A percentile compares a stretch with the other conserved stretches of the same genome.
phyloP scores from a whole-genome alignment of 2,888 invertebrate genomes.

The Julus scanicus region DNA sequence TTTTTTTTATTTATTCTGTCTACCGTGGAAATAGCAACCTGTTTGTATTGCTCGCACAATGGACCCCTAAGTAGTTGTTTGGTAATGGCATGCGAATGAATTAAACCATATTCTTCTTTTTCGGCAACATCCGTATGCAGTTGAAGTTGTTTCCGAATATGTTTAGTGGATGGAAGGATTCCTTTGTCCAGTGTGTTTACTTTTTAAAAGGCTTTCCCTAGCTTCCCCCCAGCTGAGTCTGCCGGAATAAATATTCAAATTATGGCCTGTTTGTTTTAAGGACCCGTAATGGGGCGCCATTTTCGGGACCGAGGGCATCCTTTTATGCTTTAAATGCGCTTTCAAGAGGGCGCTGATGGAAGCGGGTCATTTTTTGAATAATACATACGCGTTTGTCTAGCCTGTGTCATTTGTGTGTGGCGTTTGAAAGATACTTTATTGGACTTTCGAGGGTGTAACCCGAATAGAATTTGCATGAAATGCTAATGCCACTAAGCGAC shows the following conservation, averaged over 20 bases:
- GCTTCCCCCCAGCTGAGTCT: neutral
- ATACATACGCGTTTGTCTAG: neutral
- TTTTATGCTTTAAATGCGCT: neutral
- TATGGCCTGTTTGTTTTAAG: neutral
- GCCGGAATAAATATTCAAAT: conserved; percentile 11
- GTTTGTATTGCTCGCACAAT: neutral
- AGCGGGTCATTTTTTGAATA: neutral
- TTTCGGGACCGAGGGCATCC: neutral
- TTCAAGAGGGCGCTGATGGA: conserved; percentile 4
- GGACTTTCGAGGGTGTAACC: conserved; percentile 16
- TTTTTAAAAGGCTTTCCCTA: neutral
- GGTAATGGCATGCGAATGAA: conserved; percentile 5
- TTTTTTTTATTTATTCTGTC: too few relatives aligned
- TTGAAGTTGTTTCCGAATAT: neutral
- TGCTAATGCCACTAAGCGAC: neutral
- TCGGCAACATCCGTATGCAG: neutral
- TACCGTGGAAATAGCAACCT: neutral
- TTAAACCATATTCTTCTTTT: neutral
- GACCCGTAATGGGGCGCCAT: neutral
- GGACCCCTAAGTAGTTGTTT: neutral
- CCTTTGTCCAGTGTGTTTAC: conserved; percentile 5
- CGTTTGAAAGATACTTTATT: neutral
- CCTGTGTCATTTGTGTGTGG: neutral
- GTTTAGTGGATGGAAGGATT: conserved; percentile 26
- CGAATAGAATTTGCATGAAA: neutral